These are phyloP conservation scores for Halcyon smyrnensis DNA, from an alignment of 2,797 vertebrate genomes.

Conservation along the genomic window DNA sequence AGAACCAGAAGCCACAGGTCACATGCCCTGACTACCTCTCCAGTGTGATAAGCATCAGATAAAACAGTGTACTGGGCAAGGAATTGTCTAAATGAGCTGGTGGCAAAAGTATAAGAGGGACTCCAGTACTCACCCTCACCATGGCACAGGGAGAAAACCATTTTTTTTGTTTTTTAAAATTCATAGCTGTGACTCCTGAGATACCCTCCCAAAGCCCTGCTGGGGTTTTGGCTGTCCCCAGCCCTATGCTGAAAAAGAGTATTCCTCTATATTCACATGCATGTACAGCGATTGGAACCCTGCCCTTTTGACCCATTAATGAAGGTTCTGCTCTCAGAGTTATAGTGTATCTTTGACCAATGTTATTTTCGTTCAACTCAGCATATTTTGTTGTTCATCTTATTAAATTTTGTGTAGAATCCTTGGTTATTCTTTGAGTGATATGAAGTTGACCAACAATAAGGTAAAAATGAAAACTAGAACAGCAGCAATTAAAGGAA, in stretches of 20 bases:
- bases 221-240: neutral
- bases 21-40: accelerated
- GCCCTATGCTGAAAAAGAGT: neutral
- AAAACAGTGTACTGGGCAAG: neutral
- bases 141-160: neutral
- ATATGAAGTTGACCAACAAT: neutral
- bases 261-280: neutral
- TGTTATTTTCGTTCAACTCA: neutral
- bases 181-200: neutral
- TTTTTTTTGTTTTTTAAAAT: neutral
- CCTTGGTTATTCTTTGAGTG: neutral
- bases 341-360: neutral
- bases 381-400: neutral
- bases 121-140: neutral
- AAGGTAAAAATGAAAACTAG: neutral
- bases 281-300: neutral
- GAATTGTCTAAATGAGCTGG: neutral
- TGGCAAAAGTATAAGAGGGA: neutral
- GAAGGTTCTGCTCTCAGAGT: neutral
- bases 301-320: neutral
- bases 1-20: neutral
- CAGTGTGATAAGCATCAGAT: neutral
- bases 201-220: neutral
- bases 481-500: neutral
- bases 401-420: neutral